These are phyloP conservation scores for Helogale parvula DNA, from an alignment of 2,113 vertebrate genomes.

Conservation along the genomic window DNA sequence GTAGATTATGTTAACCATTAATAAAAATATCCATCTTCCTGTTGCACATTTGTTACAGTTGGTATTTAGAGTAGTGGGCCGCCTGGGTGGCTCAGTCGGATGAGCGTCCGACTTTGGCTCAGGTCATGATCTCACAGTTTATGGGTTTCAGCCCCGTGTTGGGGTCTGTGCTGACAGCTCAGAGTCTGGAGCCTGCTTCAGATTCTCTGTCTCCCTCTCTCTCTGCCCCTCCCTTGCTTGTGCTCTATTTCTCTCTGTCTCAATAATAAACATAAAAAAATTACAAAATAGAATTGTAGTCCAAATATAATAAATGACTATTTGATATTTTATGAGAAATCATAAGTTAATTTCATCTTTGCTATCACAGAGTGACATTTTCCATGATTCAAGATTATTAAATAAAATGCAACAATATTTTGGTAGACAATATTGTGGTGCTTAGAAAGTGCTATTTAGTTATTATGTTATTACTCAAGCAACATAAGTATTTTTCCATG, in stretches of 20 bases:
- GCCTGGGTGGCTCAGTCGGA: too few species aligned
- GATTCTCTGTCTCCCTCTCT: too few species aligned
- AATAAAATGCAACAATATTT: conserved; percentile 42
- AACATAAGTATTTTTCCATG: neutral
- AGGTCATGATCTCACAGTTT: too few species aligned
- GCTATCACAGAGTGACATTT: conserved; percentile 58
- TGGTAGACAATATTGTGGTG: neutral
- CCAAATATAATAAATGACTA: neutral
- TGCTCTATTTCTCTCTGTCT: too few species aligned
- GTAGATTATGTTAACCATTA: neutral
- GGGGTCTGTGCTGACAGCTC: too few species aligned
- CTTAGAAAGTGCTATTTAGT: neutral
- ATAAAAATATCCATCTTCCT: conserved; percentile 27
- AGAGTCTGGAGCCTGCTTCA: too few species aligned
- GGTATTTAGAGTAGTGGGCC: conserved; percentile 43
- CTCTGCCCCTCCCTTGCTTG: too few species aligned
- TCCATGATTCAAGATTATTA: conserved; percentile 53
- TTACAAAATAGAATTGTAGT: conserved; percentile 20
- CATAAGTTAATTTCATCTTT: conserved; percentile 52
- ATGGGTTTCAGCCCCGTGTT: too few species aligned
- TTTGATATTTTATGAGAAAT: conserved; percentile 65
- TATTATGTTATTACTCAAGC: neutral
- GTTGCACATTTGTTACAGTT: neutral
- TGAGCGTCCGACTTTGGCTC: too few species aligned
- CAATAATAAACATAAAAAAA: too few species aligned